A percentile compares a stretch with the other conserved stretches of the same genome.
Evolutionary conservation across 2,113 vertebrate species (phyloP).

Genomic region (Zapus hudsonius): DNA sequence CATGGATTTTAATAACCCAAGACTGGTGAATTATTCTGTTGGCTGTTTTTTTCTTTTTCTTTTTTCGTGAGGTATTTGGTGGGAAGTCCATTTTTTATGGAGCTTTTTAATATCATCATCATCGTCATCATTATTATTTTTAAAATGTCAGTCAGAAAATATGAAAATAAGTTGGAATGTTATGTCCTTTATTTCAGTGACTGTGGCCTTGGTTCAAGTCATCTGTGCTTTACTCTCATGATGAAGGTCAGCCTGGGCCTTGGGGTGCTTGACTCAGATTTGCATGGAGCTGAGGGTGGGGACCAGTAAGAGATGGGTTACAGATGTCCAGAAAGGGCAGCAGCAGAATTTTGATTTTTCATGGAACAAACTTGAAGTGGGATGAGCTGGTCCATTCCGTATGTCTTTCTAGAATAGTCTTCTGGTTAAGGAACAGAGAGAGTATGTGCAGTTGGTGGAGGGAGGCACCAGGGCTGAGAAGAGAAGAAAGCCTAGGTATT

Average conservation of each 20-base stretch:
- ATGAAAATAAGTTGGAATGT: conserved; percentile 47
- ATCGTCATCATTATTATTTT: conserved; percentile 2
- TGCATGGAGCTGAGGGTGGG: neutral
- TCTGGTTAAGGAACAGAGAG: neutral
- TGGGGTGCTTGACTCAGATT: neutral
- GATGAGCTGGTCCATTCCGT: too few species aligned
- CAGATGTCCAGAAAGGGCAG: neutral
- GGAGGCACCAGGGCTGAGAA: neutral
- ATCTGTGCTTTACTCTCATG: neutral
- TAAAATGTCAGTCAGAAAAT: conserved; percentile 56
- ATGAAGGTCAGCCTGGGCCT: neutral
- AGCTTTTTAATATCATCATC: neutral
- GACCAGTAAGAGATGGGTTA: neutral
- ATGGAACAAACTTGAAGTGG: neutral
- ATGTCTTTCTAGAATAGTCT: neutral
- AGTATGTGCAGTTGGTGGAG: rapidly evolving
- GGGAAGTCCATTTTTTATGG: conserved; percentile 59
- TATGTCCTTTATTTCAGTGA: neutral
- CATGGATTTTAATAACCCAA: conserved; percentile 70
- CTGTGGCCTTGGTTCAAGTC: neutral
- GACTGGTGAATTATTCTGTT: conserved; percentile 51
- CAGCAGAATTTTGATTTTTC: neutral
- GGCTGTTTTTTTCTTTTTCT: conserved; percentile 58
- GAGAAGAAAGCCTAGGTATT: neutral
- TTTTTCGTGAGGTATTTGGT: conserved; percentile 5